Conservation (phyloP, 2,113 vertebrate species). For the Neogobius melanostomus region DNA sequence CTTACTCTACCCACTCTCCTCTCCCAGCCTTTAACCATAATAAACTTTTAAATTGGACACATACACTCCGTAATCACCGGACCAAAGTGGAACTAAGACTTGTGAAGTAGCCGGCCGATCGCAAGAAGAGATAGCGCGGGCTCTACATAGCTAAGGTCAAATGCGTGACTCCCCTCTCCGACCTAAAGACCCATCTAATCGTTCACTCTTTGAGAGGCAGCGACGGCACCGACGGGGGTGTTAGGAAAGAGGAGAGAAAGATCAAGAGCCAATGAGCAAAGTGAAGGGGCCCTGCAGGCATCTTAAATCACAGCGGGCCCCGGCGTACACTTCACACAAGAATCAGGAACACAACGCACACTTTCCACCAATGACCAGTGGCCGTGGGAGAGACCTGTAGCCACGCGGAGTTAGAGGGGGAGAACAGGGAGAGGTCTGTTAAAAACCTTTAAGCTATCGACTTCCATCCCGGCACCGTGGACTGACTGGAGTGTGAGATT, state of each 20-base stretch:
- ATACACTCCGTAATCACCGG: conserved; percentile 1
- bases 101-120: conserved; percentile 31
- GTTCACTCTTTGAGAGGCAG: conserved; percentile 51
- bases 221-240: conserved; percentile 31
- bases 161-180: conserved; percentile 44
- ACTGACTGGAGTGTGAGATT: not conserved
- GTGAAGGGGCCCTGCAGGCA: conserved; percentile 49
- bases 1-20: not conserved
- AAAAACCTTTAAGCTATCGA: not conserved
- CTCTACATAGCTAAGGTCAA: conserved; percentile 51
- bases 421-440: not conserved
- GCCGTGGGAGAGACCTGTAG: conserved; percentile 19
- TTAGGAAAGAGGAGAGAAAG: conserved; percentile 36
- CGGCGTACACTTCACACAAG: conserved; percentile 54
- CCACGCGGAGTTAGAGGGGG: not conserved
- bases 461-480: not conserved
- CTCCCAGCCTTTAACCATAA: conserved; percentile 1
- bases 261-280: conserved; percentile 37
- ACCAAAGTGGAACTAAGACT: conserved; percentile 12
- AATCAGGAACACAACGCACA: conserved; percentile 42
- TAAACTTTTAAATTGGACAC: conserved; percentile 8
- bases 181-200: conserved; percentile 46
- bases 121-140: conserved; percentile 20
- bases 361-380: conserved; percentile 36
- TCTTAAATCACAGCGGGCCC: conserved; percentile 65